Evolutionary conservation across 1,140 invertebrate species (phyloP).

Genomic region (Calliphora vicina): DNA sequence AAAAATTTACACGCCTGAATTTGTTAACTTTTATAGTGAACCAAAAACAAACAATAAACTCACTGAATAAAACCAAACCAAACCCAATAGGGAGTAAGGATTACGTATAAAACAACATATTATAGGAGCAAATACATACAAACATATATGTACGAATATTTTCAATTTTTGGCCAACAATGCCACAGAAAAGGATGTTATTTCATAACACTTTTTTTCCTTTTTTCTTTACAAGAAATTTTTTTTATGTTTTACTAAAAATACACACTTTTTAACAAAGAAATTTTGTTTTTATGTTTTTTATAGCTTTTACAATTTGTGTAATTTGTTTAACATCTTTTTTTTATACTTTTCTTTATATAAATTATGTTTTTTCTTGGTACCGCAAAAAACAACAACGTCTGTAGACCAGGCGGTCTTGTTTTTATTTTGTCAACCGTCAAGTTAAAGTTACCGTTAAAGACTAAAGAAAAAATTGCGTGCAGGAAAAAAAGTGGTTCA

Average conservation of each 20-base stretch:
- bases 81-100: not conserved
- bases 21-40: no score
- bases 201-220: constrained; percentile 28
- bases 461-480: constrained; percentile 14
- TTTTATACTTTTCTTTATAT: not conserved
- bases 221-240: not conserved
- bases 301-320: not conserved
- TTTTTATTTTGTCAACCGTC: constrained; percentile 25
- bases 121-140: no score
- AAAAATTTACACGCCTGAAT: not conserved
- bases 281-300: constrained; percentile 17
- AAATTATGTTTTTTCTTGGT: not conserved
- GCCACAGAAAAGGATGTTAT: constrained; percentile 14
- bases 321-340: not conserved
- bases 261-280: not conserved
- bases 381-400: not conserved
- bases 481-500: not conserved
- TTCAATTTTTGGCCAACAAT: not conserved
- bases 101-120: not conserved
- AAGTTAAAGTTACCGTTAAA: constrained; percentile 26
- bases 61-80: not conserved
- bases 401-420: no score
- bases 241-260: not conserved
- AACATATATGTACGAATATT: no score
- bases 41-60: not conserved